phyloP scores from a whole-genome alignment of 1,140 invertebrate species.

The Drosophila kurseongensis region DNA sequence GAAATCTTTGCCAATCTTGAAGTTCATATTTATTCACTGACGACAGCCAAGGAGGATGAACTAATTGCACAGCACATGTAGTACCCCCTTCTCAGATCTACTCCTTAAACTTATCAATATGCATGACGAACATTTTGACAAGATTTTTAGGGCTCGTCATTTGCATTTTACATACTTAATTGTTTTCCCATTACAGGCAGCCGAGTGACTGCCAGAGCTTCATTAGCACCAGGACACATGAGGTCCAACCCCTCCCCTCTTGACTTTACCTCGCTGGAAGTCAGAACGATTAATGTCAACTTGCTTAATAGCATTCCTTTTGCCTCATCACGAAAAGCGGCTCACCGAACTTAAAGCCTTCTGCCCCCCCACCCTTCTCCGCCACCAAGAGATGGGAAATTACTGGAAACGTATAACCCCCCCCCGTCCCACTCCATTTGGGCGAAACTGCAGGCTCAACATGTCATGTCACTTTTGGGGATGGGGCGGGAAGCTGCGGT shows the following conservation, averaged over 20 bases:
- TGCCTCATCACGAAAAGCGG: conserved; percentile 53
- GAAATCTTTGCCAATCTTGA: not conserved
- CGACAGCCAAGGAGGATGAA: conserved; percentile 9
- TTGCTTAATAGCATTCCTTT: conserved; percentile 80
- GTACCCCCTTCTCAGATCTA: not conserved
- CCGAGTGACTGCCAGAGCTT: conserved; percentile 35
- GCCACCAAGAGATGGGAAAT: not conserved
- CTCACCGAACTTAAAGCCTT: conserved; percentile 66
- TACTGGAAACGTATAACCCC: not conserved
- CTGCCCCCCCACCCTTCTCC: not conserved
- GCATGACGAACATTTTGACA: conserved; percentile 55
- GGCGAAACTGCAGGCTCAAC: conserved; percentile 71
- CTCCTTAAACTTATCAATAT: conserved; percentile 53
- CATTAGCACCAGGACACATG: conserved; percentile 50
- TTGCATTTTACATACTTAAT: conserved; percentile 80
- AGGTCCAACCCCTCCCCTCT: not conserved
- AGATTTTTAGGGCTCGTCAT: conserved; percentile 57
- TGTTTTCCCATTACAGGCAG: conserved; percentile 72
- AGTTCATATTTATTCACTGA: conserved; percentile 25
- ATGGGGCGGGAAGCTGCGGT: conserved; percentile 54
- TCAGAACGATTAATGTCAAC: conserved; percentile 81
- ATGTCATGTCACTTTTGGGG: conserved; percentile 66
- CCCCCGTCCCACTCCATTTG: not conserved
- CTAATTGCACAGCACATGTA: conserved; percentile 27
- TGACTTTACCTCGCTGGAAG: conserved; percentile 36